Evolutionary conservation across 2,797 vertebrate genomes (phyloP), one percentile per base, ranked within the genome.

Genomic region (Lophius americanus): DNA sequence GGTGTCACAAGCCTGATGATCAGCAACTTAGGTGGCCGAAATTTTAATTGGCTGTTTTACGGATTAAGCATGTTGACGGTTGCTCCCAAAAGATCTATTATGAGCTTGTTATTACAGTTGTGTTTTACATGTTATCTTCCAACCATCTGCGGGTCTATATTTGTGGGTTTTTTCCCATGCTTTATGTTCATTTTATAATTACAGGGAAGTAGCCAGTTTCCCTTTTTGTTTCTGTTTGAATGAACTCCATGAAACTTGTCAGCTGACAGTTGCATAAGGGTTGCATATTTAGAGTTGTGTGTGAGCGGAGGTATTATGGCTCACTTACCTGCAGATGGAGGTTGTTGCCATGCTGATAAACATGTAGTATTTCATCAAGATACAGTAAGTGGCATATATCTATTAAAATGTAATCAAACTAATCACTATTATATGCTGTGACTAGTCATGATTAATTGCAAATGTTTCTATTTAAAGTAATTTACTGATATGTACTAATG

Each of bases 71-170:
- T 36, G 48, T 60, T 39, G 51, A 9, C 41, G 36, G 11, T 12
- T 43, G 36, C 42, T 44, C 3, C 59, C 65, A 50, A 14, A 59
- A 43, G 38, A 49, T 59, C 9, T 14, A 41, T 10, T 11, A 7
- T 13, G 36, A 14, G 36, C 23, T 37, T 52, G n/a, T 39, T 38
- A 43, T 23, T 51, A 51, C 10, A 47, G 7, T 11, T 10, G 11
- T 60, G n/a, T 57, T 50, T 64, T 53, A 70, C 11, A 57, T 57
- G 23, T 43, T 61, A 38, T 63, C 12, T 57, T 41, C 6, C 10
- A 51, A 49, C 12, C 47, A 52, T 74, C 59, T 74, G 64, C 0
- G 7, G 6, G 8, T 53, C 32, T 32, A 35, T 32, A 9, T 43
- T 60, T 32, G 37, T 3, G 13, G 57, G 55, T 54, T 66, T 53